phyloP scores from a whole-genome alignment of 2,888 invertebrate species.

The Andrena bicolor region DNA sequence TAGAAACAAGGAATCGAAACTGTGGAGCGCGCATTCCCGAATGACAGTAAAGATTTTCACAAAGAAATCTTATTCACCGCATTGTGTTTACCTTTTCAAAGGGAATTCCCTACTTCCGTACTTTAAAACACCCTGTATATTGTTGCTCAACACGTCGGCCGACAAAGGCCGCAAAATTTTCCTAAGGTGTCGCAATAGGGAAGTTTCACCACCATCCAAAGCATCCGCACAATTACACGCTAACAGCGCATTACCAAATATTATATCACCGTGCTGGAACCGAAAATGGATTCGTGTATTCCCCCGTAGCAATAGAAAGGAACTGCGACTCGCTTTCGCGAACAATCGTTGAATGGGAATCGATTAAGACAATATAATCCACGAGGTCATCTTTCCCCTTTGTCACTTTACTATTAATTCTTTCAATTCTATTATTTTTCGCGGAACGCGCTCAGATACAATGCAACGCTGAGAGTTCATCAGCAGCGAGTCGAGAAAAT shows the following conservation, averaged over 20 bases:
- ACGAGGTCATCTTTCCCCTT: neutral
- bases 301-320: conserved; percentile 34
- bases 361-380: conserved; percentile 8
- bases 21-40: no score
- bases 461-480: neutral
- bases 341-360: conserved; percentile 25
- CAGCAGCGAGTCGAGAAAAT: neutral
- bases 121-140: conserved; percentile 19
- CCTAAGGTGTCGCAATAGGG: conserved; percentile 75
- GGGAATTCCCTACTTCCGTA: neutral
- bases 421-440: neutral
- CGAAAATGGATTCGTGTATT: conserved; percentile 24
- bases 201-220: conserved; percentile 78
- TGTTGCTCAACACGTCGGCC: conserved; percentile 75
- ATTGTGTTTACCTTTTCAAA: neutral
- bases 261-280: conserved; percentile 67
- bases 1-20: no score
- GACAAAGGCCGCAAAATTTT: conserved; percentile 76
- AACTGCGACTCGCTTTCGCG: conserved; percentile 33
- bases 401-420: neutral
- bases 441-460: neutral
- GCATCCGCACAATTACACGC: conserved; percentile 67
- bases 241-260: conserved; percentile 63
- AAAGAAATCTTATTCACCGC: neutral
- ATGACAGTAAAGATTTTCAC: neutral